phyloP scores from a whole-genome alignment of 2,797 vertebrate genomes.

The Chloroceryle inda region DNA sequence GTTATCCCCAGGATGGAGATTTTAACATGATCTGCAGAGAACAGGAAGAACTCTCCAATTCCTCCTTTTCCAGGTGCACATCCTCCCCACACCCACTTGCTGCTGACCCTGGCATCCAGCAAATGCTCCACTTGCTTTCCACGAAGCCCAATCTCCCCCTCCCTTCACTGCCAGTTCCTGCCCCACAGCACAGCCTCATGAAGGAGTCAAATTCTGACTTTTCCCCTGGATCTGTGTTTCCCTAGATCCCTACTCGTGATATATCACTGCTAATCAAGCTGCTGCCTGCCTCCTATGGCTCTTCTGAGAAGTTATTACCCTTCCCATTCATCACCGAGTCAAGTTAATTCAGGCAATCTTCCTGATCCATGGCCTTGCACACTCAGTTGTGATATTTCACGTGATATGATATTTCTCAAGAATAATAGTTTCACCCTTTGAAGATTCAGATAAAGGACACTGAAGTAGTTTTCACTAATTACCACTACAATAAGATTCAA shows the following conservation, averaged over 20 bases:
- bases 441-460: conserved; percentile 68
- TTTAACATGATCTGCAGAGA: neutral
- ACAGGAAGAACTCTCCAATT: neutral
- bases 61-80: neutral
- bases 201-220: neutral
- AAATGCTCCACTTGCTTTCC: fast-evolving
- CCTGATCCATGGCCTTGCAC: conserved; percentile 52
- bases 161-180: neutral
- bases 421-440: conserved; percentile 54
- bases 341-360: conserved; percentile 57
- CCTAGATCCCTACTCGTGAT: conserved; percentile 21
- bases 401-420: conserved; percentile 32
- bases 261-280: conserved; percentile 61
- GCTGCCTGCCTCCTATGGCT: conserved; percentile 57
- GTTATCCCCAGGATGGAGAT: neutral
- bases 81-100: fast-evolving
- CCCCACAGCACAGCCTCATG: neutral
- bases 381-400: conserved; percentile 47
- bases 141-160: neutral
- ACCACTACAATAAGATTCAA: neutral
- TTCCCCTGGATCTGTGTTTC: conserved; percentile 11
- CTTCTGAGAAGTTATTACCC: conserved; percentile 61
- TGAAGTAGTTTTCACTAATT: conserved; percentile 61
- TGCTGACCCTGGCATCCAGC: neutral
- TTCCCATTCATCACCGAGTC: conserved; percentile 56